Base-by-base conservation (phyloP, 2,888 invertebrate genomes). In the Cosmia pyralina region DNA sequence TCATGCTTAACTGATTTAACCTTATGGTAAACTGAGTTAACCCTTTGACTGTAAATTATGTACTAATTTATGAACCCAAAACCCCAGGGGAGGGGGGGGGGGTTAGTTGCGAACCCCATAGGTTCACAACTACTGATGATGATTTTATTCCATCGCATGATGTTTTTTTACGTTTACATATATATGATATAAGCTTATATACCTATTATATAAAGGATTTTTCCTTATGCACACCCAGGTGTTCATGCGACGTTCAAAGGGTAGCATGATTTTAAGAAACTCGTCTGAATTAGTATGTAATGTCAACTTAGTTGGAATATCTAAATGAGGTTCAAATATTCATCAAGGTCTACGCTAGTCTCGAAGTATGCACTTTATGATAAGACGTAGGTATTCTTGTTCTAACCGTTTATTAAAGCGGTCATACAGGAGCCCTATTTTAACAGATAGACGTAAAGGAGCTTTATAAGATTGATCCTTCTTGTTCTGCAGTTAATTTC, bases 241-340 rank as follows among this genome's bases (percentile, higher is more conserved):
- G n/a, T n/a, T n/a, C n/a, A n/a, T n/a, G n/a, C n/a, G n/a, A n/a
- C n/a, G n/a, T n/a, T n/a, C n/a, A n/a, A n/a, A n/a, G n/a, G n/a
- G n/a, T n/a, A 0, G 50, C 50, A 38, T 60, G 11, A 22, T 44
- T 22, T 17, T 22, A n/a, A n/a, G 44, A 48, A 38, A 8, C 6
- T 67, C 22, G 38, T 57, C 38, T 38, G 11, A 63, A 71, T 22
- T 4, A 38, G 38, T 38, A 6, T 44, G 46, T 6, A 15, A 44
- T 65, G 65, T 34, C 60, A 71, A 55, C 22, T 68, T 67, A 57
- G 57, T 62, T 77, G 15, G 17, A 2, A 22, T 66, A 66, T 34
- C 62, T 62, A 71, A 71, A 53, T 58, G 41, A 62, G 62, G 22
- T 67, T 63, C 34, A 72, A 77, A 67, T 72, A 78, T 77, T 78